Evolutionary conservation across 1,140 invertebrate species (phyloP).

Genomic region (Drosophila baimaii): DNA sequence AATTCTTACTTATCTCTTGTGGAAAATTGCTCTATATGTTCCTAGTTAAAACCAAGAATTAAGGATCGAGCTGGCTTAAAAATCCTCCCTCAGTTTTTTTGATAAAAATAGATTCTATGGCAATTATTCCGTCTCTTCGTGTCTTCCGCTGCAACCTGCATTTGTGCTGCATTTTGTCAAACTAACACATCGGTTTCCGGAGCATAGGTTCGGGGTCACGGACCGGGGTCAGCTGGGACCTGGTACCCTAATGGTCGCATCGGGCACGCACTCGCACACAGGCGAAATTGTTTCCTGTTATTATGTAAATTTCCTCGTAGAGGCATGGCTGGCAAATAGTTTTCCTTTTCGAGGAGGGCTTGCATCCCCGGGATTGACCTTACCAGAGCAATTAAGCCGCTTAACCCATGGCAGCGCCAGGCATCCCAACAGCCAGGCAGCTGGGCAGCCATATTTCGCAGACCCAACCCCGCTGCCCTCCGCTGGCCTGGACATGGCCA

Average conservation of each 20-base stretch:
- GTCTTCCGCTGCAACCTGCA: conserved; percentile 12
- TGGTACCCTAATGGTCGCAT: conserved; percentile 31
- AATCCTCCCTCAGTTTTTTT: no score
- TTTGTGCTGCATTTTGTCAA: conserved; percentile 68
- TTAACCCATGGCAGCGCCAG: conserved; percentile 50
- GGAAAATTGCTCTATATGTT: not conserved
- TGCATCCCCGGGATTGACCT: conserved; percentile 66
- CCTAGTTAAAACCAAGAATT: not conserved
- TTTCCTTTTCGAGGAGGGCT: conserved; percentile 36
- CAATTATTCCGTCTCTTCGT: no score
- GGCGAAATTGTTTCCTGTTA: conserved; percentile 77
- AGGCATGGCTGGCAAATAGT: conserved; percentile 44
- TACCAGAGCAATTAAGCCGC: conserved; percentile 77
- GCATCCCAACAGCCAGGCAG: not conserved
- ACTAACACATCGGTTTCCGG: conserved; percentile 76
- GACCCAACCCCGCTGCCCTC: not conserved
- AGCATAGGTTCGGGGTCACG: conserved; percentile 32
- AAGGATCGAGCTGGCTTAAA: no score
- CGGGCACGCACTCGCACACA: conserved; percentile 61
- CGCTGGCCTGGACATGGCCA: conserved; percentile 15
- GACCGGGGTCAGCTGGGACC: conserved; percentile 22
- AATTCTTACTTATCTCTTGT: not conserved
- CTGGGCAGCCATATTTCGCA: conserved; percentile 5
- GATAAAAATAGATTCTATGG: no score
- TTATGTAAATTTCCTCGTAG: conserved; percentile 69